phyloP scores from a whole-genome alignment of 2,113 vertebrate genomes.

The Butorides virescens region DNA sequence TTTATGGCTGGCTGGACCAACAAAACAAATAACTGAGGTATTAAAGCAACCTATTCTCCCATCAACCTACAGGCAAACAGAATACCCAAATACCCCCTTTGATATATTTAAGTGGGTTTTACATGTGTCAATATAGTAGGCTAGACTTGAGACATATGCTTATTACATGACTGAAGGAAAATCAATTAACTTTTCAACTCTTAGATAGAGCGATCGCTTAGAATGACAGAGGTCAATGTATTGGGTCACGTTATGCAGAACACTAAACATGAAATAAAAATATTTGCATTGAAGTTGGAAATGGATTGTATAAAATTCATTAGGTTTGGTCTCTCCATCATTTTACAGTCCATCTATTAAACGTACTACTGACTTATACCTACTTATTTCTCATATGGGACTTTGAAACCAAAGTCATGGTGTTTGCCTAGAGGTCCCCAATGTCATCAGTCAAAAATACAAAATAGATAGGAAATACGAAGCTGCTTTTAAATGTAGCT shows the following conservation, averaged over 20 bases:
- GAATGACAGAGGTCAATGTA: conserved; percentile 72
- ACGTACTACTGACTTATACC: neutral
- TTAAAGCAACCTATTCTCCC: neutral
- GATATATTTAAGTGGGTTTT: conserved; percentile 36
- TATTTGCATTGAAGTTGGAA: neutral
- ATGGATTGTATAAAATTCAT: neutral
- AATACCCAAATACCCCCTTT: neutral
- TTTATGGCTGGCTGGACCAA: neutral
- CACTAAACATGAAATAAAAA: conserved; percentile 60
- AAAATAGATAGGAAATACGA: neutral
- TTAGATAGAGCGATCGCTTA: conserved; percentile 67
- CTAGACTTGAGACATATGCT: neutral
- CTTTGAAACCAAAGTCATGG: neutral
- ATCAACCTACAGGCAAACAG: neutral
- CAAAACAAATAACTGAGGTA: neutral
- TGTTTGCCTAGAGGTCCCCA: neutral
- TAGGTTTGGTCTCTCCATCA: neutral
- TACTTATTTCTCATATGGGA: neutral
- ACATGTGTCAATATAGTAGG: neutral
- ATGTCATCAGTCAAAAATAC: neutral
- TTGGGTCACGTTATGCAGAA: conserved; percentile 31
- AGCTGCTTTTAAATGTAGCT: neutral
- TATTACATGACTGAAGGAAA: conserved; percentile 71
- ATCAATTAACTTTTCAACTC: conserved; percentile 74
- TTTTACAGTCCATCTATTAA: neutral